Base-by-base conservation (phyloP, 1,140 invertebrate species). In the Papilio helenus region DNA sequence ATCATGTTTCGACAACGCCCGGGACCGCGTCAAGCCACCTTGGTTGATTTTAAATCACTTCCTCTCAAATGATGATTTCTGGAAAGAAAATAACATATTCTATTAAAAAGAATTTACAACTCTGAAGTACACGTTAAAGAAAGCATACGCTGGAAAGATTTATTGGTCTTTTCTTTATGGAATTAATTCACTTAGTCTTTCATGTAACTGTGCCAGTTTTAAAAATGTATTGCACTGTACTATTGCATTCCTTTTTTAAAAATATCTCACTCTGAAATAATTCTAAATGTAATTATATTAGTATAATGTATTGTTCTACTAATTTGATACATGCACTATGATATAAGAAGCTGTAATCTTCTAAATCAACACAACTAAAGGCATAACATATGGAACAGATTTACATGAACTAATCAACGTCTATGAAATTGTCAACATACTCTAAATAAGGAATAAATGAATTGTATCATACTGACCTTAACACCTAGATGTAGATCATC, bases 1-100 rank as follows among this genome's bases (percentile, higher is more conserved):
- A 93, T 91, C 92, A 94, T 94, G 80, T 91, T 89, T 85, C 68
- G 74, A 26, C 20, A 39, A 71, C 72, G 79, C 49, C 68, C 74
- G 77, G 14, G 68, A 76, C 68, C 16, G 74, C 29, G 65, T 79
- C 42, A 10, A 79, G 79, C 80, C 79, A 65, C 74, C 65, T 72
- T 71, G 71, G 49, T 65, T 68, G 51, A 39, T 61, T 74, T 46
- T 16, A 26, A 55, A 42, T 39, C 14, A 73, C 26, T 76, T 51
- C 26, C 14, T 51, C 51, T 65, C 49, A 80, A 58, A 68, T 26
- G 34, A 42, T 78, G 68, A 72, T 39, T 78, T 65, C 80, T 81
- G 49, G 12, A 81, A 81, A 71, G 26, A 65, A 34, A 79, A 51
- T 29, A n/a, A 9, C 9, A 72, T 10, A 72, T 79, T 14, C 29